Percentiles rank a stretch among this genome's conserved stretches.
Evolutionary conservation across 1,140 invertebrate species (phyloP).

Genomic region (Amphibalanus amphitrite): DNA sequence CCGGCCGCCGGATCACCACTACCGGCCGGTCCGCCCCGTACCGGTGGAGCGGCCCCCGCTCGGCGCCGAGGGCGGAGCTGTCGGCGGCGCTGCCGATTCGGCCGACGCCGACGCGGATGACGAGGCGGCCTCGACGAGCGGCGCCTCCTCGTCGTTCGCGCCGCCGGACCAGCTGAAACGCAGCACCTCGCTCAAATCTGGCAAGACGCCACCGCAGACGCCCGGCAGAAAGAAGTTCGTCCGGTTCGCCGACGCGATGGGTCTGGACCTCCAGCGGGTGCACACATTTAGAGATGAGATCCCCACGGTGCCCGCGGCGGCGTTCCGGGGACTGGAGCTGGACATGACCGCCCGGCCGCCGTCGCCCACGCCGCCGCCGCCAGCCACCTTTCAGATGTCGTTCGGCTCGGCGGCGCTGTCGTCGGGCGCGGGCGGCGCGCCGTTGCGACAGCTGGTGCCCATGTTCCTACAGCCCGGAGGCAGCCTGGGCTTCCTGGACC

Average conservation of each 20-base stretch:
- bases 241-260: conserved; percentile 82
- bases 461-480: conserved; percentile 67
- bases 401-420: conserved; percentile 9
- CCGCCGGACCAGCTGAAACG: conserved; percentile 33
- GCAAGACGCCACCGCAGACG: conserved; percentile 77
- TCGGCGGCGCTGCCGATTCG: too few relatives aligned
- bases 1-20: too few relatives aligned
- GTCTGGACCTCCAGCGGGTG: conserved; percentile 77
- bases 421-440: conserved; percentile 23
- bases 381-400: neutral
- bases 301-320: conserved; percentile 47
- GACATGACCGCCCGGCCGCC: too few relatives aligned
- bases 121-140: too few relatives aligned
- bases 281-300: conserved; percentile 76
- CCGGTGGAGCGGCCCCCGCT: too few relatives aligned
- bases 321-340: neutral
- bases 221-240: conserved; percentile 83
- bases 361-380: too few relatives aligned
- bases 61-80: too few relatives aligned
- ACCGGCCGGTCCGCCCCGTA: too few relatives aligned
- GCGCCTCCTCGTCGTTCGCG: too few relatives aligned
- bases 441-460: conserved; percentile 23
- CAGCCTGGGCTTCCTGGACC: conserved; percentile 53
- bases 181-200: conserved; percentile 70
- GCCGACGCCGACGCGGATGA: too few relatives aligned